phyloP scores from a whole-genome alignment of 2,888 invertebrate genomes.

The Philereme transversata region DNA sequence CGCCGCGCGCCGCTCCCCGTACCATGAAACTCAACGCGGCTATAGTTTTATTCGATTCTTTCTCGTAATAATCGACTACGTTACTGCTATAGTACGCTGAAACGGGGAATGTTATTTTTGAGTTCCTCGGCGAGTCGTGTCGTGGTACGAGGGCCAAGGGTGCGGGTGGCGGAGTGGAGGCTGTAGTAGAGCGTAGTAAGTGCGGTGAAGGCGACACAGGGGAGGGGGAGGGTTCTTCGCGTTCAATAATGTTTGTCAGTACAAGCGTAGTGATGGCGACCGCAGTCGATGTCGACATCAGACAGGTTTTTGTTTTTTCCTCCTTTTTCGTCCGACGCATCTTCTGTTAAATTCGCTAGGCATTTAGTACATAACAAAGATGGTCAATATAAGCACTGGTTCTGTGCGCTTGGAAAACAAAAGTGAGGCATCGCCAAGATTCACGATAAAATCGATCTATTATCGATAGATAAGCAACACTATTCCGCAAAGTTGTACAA shows the following conservation, averaged over 20 bases:
- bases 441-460: conserved; percentile 21
- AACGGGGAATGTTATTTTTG: conserved; percentile 23
- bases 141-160: conserved; percentile 53
- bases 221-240: conserved; percentile 46
- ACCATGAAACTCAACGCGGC: conserved; percentile 42
- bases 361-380: too few relatives aligned
- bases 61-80: conserved; percentile 10
- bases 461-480: conserved; percentile 45
- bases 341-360: too few relatives aligned
- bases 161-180: conserved; percentile 55
- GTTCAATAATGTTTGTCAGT: conserved; percentile 63
- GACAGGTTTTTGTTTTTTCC: conserved; percentile 15
- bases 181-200: conserved; percentile 75
- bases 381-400: too few relatives aligned
- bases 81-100: conserved; percentile 5
- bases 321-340: neutral
- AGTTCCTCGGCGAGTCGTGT: conserved; percentile 25
- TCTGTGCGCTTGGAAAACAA: conserved; percentile 17
- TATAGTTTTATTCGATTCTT: conserved; percentile 11
- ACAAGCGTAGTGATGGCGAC: conserved; percentile 44
- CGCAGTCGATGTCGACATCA: conserved; percentile 28
- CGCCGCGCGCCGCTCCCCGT: conserved; percentile 34
- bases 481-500: conserved; percentile 62
- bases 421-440: conserved; percentile 14
- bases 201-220: conserved; percentile 40